Base-by-base conservation (phyloP, 53 echinoderm and acorn worm genomes). In the Echinometra lucunter region DNA sequence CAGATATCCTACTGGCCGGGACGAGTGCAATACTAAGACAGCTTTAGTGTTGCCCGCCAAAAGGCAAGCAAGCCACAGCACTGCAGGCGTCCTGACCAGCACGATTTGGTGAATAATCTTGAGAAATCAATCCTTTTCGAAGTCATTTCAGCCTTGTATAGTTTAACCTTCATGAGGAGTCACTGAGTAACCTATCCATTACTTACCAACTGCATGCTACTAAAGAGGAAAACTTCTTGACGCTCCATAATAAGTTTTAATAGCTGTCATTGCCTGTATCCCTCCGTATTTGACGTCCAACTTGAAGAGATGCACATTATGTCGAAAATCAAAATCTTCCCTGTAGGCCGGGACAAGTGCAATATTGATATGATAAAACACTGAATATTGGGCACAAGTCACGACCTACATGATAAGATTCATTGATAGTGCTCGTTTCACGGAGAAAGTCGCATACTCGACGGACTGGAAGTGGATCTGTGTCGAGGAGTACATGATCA, bases 291-390 rank as follows among this genome's bases (percentile, higher is more conserved):
- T n/a, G n/a, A n/a, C n/a, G n/a, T n/a, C n/a, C n/a, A n/a, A n/a
- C n/a, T n/a, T n/a, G n/a, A n/a, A n/a, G n/a, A n/a, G n/a, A n/a
- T n/a, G n/a, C 3, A 82, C 8, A 19, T 37, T 10, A 82, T 66
- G 66, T 72, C 2, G 47, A 47, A 47, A 49, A 85, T 47, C 3
- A n/a, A 89, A 95, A 89, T 57, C 92, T 58, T 94, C 23, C 96
- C 72, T 58, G 96, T 96, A 98, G 98, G 98, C 98, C 98, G 98
- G 98, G 98, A 98, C 98, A 95, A 98, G 98, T 98, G 98, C 98
- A 98, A 98, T 98, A 98, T 96, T 97, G 74, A 94, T 85, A 66
- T 32, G 49, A 38, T 10, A 66, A 55, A 87, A 94, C 72, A 92
- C 70, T 74, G 92, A 98, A 96, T 94, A 98, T 98, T 96, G 97